Conservation (phyloP, 1,140 invertebrate genomes). For the Pissodes strobi region DNA sequence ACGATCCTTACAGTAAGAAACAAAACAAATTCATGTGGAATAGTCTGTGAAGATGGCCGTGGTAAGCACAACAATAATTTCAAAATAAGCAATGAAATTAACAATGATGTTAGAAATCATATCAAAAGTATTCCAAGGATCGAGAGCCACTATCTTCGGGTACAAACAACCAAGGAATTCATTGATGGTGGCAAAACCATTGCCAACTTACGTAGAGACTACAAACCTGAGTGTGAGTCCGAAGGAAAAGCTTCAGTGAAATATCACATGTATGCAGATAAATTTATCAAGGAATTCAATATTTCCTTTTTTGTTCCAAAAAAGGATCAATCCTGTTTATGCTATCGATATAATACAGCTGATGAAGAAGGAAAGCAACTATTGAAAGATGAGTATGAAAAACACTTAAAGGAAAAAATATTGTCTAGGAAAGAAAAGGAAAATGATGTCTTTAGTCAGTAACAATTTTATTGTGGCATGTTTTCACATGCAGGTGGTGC, state of each 20-base stretch:
- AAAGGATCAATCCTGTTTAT: slow-evolving; percentile 32
- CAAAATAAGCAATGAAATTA: slow-evolving; percentile 42
- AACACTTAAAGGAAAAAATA: slow-evolving; percentile 21
- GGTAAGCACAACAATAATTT: slow-evolving; percentile 50
- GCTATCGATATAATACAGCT: slow-evolving; percentile 31
- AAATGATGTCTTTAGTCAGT: slow-evolving; percentile 11
- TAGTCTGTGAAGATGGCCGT: slow-evolving; percentile 6
- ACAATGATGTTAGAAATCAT: slow-evolving; percentile 46
- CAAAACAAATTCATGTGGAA: too few relatives aligned
- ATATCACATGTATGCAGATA: slow-evolving; percentile 44
- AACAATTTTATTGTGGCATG: slow-evolving; percentile 32
- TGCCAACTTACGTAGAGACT: slow-evolving; percentile 50
- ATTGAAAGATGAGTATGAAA: too few relatives aligned
- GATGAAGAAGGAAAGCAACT: slow-evolving; percentile 4
- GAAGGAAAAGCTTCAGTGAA: slow-evolving; percentile 36
- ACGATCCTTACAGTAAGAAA: too few relatives aligned
- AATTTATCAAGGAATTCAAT: slow-evolving; percentile 53
- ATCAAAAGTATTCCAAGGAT: slow-evolving; percentile 50
- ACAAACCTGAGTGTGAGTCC: slow-evolving; percentile 37
- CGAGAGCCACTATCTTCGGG: slow-evolving; percentile 51
- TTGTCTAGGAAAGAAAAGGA: slow-evolving; percentile 15
- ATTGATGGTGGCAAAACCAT: slow-evolving; percentile 51
- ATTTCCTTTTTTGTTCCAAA: slow-evolving; percentile 49
- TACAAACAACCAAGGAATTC: slow-evolving; percentile 44
- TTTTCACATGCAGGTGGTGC: slow-evolving; percentile 53